These are phyloP conservation scores for Vulpes ferrilata DNA, from an alignment of 2,113 vertebrate genomes.

Conservation along the genomic window DNA sequence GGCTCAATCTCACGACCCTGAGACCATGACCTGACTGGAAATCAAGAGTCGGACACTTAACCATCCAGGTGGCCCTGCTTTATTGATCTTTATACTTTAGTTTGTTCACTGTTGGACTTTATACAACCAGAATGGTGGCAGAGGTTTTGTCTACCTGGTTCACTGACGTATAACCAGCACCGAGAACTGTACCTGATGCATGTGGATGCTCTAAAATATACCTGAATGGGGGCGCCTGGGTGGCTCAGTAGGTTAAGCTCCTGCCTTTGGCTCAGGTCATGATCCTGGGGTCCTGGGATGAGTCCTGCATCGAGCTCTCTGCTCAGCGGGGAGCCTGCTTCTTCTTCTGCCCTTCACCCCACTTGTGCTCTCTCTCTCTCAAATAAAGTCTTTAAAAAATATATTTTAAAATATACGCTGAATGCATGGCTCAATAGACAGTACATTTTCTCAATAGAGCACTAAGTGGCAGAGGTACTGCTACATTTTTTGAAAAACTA, in stretches of 20 bases:
- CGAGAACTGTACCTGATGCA: not conserved
- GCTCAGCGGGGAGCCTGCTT: too few species aligned
- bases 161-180: too few species aligned
- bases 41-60: not conserved
- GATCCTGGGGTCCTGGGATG: too few species aligned
- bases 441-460: not conserved
- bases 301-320: too few species aligned
- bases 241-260: too few species aligned
- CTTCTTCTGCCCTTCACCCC: too few species aligned
- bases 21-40: not conserved
- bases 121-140: not conserved
- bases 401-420: too few species aligned
- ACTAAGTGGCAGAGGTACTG: not conserved
- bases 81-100: not conserved
- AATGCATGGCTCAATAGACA: not conserved
- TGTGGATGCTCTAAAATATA: not conserved
- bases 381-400: too few species aligned
- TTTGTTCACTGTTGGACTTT: not conserved
- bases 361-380: too few species aligned
- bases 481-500: not conserved
- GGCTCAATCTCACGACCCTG: not conserved
- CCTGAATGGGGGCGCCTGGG: too few species aligned
- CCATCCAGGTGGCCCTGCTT: not conserved
- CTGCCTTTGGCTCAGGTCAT: too few species aligned
- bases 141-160: not conserved